Conservation (phyloP, 2,113 vertebrate species). For the Sebastes fasciatus region DNA sequence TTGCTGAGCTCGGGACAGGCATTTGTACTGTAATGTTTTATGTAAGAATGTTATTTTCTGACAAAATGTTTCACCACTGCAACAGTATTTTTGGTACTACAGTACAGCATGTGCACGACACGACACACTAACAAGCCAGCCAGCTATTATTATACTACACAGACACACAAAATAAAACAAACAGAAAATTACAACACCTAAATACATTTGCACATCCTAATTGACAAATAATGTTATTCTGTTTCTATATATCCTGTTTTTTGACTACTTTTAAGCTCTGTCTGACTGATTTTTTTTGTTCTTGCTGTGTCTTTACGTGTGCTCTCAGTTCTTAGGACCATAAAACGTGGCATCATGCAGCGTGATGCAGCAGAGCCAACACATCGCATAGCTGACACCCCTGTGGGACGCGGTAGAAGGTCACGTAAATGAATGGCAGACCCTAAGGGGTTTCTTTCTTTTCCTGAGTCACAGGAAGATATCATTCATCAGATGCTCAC, state of each 20-base stretch:
- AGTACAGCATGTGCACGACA: no score
- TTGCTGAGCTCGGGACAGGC: no score
- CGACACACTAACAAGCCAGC: no score
- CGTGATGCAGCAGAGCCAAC: neutral
- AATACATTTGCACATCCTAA: neutral
- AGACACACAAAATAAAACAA: neutral
- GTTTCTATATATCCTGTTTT: neutral
- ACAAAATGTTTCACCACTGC: no score
- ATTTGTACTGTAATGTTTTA: neutral
- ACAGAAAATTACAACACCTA: neutral
- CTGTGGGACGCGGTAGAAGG: conserved; percentile 15
- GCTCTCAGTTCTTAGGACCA: neutral
- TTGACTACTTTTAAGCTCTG: neutral
- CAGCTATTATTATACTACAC: no score
- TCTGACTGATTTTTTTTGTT: neutral
- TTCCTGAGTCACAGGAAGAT: conserved; percentile 1
- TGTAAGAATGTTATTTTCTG: no score
- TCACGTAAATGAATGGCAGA: neutral
- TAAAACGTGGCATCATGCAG: neutral
- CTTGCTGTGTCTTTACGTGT: neutral
- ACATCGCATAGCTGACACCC: conserved; percentile 1
- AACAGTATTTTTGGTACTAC: no score
- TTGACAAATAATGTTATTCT: neutral
- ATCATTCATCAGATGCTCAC: neutral
- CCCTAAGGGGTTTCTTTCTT: neutral